phyloP scores from a whole-genome alignment of 2,797 vertebrate genomes.

The Discoglossus pictus region DNA sequence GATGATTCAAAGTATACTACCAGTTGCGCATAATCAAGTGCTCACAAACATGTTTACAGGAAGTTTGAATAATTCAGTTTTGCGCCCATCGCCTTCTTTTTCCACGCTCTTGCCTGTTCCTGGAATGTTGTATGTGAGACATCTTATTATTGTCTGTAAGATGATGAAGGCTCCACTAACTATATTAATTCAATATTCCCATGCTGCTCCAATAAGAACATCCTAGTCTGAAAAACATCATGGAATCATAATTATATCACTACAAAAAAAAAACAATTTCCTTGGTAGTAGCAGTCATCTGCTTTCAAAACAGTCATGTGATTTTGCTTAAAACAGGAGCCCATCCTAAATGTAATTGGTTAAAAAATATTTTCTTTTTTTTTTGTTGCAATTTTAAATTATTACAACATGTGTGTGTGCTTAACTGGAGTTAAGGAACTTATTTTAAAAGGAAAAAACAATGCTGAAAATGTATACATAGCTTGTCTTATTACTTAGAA shows the following conservation, averaged over 20 bases:
- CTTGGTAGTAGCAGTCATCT: constrained; percentile 6
- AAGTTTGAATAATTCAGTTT: constrained; percentile 11
- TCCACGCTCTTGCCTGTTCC: no score
- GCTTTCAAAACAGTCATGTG: constrained; percentile 15
- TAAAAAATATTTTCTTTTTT: not conserved
- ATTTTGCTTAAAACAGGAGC: constrained; percentile 32
- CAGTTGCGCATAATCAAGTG: not conserved
- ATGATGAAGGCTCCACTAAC: constrained; percentile 28
- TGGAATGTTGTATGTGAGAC: constrained; percentile 28
- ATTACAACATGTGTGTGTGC: constrained; percentile 31
- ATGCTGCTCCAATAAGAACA: constrained; percentile 28
- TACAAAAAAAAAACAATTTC: not conserved
- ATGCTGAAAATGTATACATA: constrained; percentile 15
- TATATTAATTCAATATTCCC: constrained; percentile 27
- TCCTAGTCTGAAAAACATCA: constrained; percentile 14
- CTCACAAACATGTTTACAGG: constrained; percentile 19
- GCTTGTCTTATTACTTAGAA: no score
- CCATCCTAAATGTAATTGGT: constrained; percentile 11
- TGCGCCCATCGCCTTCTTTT: constrained; percentile 9
- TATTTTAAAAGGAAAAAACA: constrained; percentile 12
- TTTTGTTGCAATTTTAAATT: constrained; percentile 29
- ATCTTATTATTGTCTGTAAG: constrained; percentile 24
- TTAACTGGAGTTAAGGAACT: constrained; percentile 12
- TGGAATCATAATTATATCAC: constrained; percentile 25
- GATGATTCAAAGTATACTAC: not conserved